Evolutionary conservation across 2,888 invertebrate genomes (phyloP).

Genomic region (Tipula vernalis): DNA sequence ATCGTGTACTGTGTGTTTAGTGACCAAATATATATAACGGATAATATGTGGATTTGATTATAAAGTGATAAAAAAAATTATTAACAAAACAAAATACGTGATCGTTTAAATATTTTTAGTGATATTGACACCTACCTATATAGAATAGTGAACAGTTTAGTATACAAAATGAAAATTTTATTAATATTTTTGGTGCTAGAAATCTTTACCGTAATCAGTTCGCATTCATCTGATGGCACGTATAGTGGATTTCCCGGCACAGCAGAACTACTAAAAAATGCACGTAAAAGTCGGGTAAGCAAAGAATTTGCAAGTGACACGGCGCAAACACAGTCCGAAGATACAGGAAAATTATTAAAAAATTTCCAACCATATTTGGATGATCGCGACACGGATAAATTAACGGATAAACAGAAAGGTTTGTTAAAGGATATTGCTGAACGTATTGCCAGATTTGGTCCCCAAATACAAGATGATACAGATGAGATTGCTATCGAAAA

Average conservation of each 20-base stretch:
- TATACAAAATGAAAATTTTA: background rate
- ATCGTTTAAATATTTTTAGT: background rate
- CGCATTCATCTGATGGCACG: background rate
- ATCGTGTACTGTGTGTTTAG: background rate
- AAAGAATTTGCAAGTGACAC: background rate
- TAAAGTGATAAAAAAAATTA: background rate
- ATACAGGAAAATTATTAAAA: background rate
- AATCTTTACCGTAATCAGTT: background rate
- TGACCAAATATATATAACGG: background rate
- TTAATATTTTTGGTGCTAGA: background rate
- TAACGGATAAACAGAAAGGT: constrained; percentile 34
- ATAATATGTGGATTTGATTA: background rate
- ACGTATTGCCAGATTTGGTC: constrained; percentile 27
- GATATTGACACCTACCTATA: background rate
- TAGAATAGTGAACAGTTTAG: background rate
- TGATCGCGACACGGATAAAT: constrained; percentile 30
- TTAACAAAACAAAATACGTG: background rate
- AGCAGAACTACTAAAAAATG: constrained; percentile 26
- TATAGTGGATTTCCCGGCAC: constrained; percentile 30
- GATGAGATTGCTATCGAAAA: background rate
- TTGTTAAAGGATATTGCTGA: constrained; percentile 34
- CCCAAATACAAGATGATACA: background rate
- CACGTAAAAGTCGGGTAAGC: constrained; percentile 12
- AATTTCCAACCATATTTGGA: background rate
- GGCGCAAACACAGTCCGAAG: background rate